Percentiles rank a stretch among this genome's conserved stretches.
phyloP scores from a whole-genome alignment of 2,113 vertebrate species.

The Gracilinanus agilis region DNA sequence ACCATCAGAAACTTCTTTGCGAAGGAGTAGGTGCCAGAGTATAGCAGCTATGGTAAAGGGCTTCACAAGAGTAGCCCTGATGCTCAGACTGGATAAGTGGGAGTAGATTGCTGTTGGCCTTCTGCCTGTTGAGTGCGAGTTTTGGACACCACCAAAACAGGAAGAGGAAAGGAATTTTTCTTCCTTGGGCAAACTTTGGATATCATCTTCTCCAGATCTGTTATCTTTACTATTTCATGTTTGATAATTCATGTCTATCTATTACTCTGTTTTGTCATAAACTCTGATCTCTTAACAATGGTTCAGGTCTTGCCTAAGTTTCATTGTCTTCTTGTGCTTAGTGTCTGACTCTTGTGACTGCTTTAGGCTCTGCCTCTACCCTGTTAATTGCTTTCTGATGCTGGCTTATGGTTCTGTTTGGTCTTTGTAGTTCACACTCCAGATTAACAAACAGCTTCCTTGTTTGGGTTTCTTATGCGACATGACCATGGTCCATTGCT shows the following conservation, averaged over 20 bases:
- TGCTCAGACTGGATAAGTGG: no score
- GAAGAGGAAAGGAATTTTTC: background rate
- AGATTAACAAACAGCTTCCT: background rate
- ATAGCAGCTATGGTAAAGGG: fast-evolving
- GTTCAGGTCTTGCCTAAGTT: background rate
- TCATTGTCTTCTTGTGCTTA: background rate
- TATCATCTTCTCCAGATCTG: background rate
- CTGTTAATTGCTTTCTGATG: background rate
- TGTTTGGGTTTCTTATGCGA: background rate
- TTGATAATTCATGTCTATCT: no score
- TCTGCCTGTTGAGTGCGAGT: background rate
- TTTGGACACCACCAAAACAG: background rate
- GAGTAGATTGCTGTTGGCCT: background rate
- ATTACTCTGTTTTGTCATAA: background rate
- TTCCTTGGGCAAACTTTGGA: no score
- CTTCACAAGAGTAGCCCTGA: background rate
- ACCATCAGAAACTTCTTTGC: background rate
- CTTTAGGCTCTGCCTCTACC: background rate
- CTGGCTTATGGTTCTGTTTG: background rate
- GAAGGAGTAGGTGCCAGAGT: background rate
- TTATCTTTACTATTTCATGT: no score
- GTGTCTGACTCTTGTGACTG: background rate
- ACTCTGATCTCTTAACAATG: background rate
- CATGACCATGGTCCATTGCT: background rate
- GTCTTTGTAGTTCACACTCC: background rate